Percentiles rank a stretch among this genome's conserved stretches.
Conservation (phyloP, 2,888 invertebrate species). For the Actias luna region DNA sequence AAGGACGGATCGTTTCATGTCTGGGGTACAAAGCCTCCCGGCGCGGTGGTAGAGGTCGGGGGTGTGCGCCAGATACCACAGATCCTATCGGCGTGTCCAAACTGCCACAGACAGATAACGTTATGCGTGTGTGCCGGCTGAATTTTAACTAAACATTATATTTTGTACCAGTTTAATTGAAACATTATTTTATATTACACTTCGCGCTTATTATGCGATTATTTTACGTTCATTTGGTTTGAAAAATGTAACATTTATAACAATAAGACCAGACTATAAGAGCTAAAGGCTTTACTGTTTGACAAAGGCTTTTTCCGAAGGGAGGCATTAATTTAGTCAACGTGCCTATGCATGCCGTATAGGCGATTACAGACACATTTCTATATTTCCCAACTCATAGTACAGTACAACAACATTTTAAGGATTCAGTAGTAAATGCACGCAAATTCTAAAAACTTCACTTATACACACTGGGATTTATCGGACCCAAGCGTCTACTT, state of each 20-base stretch:
- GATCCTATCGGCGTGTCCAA: slow-evolving; percentile 70
- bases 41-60: slow-evolving; percentile 30
- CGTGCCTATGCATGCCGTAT: too few species aligned
- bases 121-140: slow-evolving; percentile 55
- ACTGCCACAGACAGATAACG: slow-evolving; percentile 74
- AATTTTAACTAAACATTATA: slow-evolving; percentile 63
- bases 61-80: slow-evolving; percentile 44
- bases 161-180: slow-evolving; percentile 52
- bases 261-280: too few species aligned
- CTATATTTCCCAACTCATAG: too few species aligned
- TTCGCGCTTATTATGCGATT: background rate
- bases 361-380: too few species aligned
- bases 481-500: too few species aligned
- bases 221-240: background rate
- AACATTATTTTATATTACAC: slow-evolving; percentile 28
- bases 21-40: slow-evolving; percentile 52
- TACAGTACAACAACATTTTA: too few species aligned
- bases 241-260: background rate
- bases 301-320: too few species aligned
- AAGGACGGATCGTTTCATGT: slow-evolving; percentile 67
- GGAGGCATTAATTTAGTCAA: too few species aligned
- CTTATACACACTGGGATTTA: too few species aligned
- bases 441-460: too few species aligned
- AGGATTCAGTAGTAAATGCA: too few species aligned
- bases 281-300: too few species aligned